phyloP scores from a whole-genome alignment of 2,113 vertebrate species.

The Poeciliopsis turrubarensis region DNA sequence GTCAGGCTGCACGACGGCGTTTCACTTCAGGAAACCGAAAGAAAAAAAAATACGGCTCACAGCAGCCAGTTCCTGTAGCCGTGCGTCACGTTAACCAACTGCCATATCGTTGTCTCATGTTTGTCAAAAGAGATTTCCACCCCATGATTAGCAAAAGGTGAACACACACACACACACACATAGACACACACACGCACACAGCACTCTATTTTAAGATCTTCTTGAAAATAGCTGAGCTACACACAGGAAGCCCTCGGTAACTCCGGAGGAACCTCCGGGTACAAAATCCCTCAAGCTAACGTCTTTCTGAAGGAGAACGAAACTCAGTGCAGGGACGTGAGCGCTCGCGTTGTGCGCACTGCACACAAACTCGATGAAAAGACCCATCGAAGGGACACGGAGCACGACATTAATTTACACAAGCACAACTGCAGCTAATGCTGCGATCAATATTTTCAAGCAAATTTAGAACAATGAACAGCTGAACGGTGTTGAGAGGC shows the following conservation, averaged over 20 bases:
- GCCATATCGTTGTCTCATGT: not conserved
- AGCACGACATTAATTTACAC: not conserved
- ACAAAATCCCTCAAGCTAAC: not conserved
- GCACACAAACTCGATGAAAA: not conserved
- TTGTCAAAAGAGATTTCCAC: not conserved
- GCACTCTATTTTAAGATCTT: constrained; percentile 6
- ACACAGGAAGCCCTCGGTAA: constrained; percentile 1
- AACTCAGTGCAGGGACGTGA: not conserved
- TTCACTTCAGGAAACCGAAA: too few species aligned
- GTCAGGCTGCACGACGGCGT: too few species aligned
- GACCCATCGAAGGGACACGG: not conserved
- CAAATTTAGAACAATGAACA: not conserved
- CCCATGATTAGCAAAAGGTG: not conserved
- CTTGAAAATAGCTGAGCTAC: constrained; percentile 10
- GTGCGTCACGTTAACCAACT: not conserved
- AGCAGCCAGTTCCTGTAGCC: not conserved
- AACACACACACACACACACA: not conserved
- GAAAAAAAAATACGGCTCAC: too few species aligned
- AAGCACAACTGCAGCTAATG: not conserved
- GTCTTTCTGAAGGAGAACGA: constrained; percentile 12
- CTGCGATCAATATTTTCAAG: not conserved
- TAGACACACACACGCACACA: not conserved
- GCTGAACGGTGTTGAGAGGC: constrained; percentile 2
- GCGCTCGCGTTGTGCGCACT: not conserved
- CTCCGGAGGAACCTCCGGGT: not conserved